Base-by-base conservation (phyloP, 2,113 vertebrate genomes). In the Mormyrus lacerda region DNA sequence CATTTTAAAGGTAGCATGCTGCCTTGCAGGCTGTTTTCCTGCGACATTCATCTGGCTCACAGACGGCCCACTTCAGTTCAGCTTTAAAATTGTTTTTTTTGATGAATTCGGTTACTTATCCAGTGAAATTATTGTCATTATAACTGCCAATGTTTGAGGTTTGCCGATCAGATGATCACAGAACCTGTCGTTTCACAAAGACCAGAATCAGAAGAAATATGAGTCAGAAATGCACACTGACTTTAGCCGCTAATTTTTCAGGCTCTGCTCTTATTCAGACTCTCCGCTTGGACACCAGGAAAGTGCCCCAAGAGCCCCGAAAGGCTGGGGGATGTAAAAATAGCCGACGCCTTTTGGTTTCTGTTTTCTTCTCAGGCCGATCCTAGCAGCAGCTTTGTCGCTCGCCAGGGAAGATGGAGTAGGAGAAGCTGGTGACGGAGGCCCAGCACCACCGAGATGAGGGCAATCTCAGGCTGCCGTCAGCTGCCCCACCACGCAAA, bases 371-470 rank as follows among this genome's bases (percentile, higher is more conserved):
- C 89, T 93, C 92, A 92, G 96, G 91, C 95, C 98, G 97, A 94
- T 97, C 95, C 96, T 96, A 92, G 97, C 97, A 96, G 96, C 96
- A 45, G 95, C 96, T 83, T 94, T 95, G 93, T 95, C 98, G 96
- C 89, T 31, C 98, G 92, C 92, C 95, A 91, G 94, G 96, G 94
- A 98, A 99, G 96, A 96, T 98, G 96, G 97, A 96, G 95, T 97
- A 98, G 95, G 96, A 95, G 94, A 97, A 96, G 93, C 96, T 96
- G 94, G 95, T 98, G 90, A 91, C 95, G 93, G 97, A 98, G 97
- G 96, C 96, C 97, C 96, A 93, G 95, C 93, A 92, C 93, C 92
- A 93, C 93, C 97, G 88, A 87, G 94, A 94, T 96, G 96, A 85
- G 94, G 93, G 8, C 19, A 65, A 39, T 44, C 94, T 92, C 94